A percentile compares a stretch with the other conserved stretches of the same genome.
Evolutionary conservation across 2,888 invertebrate genomes (phyloP).

Genomic region (Thymelicus lineola): DNA sequence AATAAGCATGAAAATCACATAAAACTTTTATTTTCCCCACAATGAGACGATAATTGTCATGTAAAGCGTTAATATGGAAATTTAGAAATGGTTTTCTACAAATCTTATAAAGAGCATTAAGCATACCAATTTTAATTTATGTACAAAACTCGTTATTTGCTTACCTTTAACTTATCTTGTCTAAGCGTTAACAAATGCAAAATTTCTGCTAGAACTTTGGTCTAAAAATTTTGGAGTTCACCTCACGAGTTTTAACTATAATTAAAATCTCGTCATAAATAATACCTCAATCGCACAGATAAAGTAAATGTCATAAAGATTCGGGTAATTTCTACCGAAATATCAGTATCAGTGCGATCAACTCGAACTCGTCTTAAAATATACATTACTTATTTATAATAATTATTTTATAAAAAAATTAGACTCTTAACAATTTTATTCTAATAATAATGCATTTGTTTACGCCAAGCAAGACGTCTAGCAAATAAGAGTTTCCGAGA

Average conservation of each 20-base stretch:
- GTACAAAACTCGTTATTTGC: conserved; percentile 77
- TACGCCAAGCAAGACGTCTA: conserved; percentile 54
- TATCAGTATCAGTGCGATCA: too few species aligned
- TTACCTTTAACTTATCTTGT: conserved; percentile 41
- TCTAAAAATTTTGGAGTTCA: conserved; percentile 37
- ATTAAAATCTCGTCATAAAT: too few species aligned
- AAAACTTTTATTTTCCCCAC: conserved; percentile 48
- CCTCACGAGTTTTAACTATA: not conserved
- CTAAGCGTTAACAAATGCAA: conserved; percentile 43
- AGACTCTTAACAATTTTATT: conserved; percentile 19
- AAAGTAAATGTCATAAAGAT: too few species aligned
- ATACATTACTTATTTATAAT: not conserved
- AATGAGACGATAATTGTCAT: conserved; percentile 44
- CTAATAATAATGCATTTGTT: conserved; percentile 46
- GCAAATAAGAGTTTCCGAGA: conserved; percentile 82
- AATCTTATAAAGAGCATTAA: conserved; percentile 68
- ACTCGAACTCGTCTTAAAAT: too few species aligned
- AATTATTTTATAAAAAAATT: not conserved
- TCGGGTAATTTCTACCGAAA: too few species aligned
- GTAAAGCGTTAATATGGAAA: conserved; percentile 60
- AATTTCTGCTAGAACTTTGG: conserved; percentile 33
- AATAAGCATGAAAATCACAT: too few species aligned
- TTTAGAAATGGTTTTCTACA: conserved; percentile 72
- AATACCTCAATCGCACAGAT: too few species aligned
- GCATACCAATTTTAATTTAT: conserved; percentile 83